These are phyloP conservation scores for Microdon myrmicae DNA, from an alignment of 2,888 invertebrate genomes.

Conservation along the genomic window DNA sequence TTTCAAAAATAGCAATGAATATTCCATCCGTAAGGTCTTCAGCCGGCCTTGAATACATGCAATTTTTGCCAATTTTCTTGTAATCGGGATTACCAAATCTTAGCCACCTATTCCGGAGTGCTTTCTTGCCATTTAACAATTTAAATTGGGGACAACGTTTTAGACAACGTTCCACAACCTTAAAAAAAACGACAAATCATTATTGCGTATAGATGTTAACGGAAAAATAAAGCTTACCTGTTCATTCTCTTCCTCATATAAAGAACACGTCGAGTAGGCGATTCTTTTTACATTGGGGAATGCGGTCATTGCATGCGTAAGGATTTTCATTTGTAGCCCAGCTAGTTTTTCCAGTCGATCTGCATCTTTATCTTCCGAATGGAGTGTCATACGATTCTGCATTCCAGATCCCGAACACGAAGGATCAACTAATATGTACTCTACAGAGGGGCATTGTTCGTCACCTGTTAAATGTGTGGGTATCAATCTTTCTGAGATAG, in stretches of 20 bases:
- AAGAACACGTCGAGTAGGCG: conserved; percentile 96
- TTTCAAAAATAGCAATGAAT: conserved; percentile 91
- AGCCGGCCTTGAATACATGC: conserved; percentile 81
- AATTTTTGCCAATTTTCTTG: conserved; percentile 75
- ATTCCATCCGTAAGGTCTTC: conserved; percentile 90
- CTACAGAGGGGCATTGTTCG: conserved; percentile 70
- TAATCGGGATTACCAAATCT: conserved; percentile 76
- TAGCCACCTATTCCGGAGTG: conserved; percentile 75
- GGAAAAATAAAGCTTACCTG: conserved; percentile 69
- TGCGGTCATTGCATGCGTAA: conserved; percentile 84
- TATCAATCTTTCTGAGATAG: neutral
- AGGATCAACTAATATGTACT: conserved; percentile 95
- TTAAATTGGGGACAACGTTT: conserved; percentile 69
- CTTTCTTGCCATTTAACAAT: conserved; percentile 72
- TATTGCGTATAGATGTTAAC: conserved; percentile 51
- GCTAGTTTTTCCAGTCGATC: conserved; percentile 74
- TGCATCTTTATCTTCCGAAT: conserved; percentile 69
- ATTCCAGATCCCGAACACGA: conserved; percentile 95
- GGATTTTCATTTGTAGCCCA: conserved; percentile 83
- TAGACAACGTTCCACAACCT: conserved; percentile 71
- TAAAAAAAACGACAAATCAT: conserved; percentile 71
- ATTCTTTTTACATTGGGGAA: conserved; percentile 87
- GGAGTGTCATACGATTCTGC: conserved; percentile 68
- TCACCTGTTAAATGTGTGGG: conserved; percentile 53
- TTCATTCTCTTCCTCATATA: conserved; percentile 92